Conservation (phyloP, 64 coral and sea anemone genomes). For the Dendrophyllia cribrosa region DNA sequence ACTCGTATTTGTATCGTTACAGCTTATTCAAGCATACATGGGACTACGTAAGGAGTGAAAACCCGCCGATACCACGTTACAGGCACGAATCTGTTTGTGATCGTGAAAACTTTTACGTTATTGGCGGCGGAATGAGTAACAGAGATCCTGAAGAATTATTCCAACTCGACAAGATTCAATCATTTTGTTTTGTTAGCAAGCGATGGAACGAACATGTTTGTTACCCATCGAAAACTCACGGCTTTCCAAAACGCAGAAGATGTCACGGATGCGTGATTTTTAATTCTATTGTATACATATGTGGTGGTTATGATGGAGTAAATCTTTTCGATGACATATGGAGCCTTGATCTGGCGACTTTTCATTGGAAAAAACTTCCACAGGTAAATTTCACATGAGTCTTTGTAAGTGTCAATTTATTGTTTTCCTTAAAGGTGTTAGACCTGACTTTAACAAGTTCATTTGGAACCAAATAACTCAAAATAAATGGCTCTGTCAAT, state of each 20-base stretch:
- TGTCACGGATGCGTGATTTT: slow-evolving; percentile 93
- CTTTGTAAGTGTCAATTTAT: no score
- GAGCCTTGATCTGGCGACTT: slow-evolving; percentile 81
- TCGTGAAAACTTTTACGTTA: slow-evolving; percentile 72
- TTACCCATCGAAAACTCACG: slow-evolving; percentile 21
- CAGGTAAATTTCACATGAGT: slow-evolving; percentile 32
- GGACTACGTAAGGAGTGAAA: slow-evolving; percentile 60
- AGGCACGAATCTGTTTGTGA: slow-evolving; percentile 89
- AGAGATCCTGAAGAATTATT: slow-evolving; percentile 64
- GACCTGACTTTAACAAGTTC: no score
- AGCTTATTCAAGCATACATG: slow-evolving; percentile 67
- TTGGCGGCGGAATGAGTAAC: slow-evolving; percentile 87
- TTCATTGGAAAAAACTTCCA: slow-evolving; percentile 80
- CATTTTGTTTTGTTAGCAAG: slow-evolving; percentile 72
- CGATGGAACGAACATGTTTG: slow-evolving; percentile 78
- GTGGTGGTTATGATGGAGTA: slow-evolving; percentile 92
- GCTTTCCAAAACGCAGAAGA: slow-evolving; percentile 82
- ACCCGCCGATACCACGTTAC: slow-evolving; percentile 68
- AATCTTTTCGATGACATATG: slow-evolving; percentile 93
- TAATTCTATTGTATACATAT: slow-evolving; percentile 73
- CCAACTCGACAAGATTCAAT: slow-evolving; percentile 76
- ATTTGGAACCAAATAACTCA: no score
- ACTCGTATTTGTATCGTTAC: slow-evolving; percentile 79
- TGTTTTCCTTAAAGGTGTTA: no score
- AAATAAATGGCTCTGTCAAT: no score